A percentile compares a stretch with the other conserved stretches of the same genome.
These are phyloP conservation scores for Lepus europaeus DNA, from an alignment of 2,113 vertebrate genomes.

Conservation along the genomic window DNA sequence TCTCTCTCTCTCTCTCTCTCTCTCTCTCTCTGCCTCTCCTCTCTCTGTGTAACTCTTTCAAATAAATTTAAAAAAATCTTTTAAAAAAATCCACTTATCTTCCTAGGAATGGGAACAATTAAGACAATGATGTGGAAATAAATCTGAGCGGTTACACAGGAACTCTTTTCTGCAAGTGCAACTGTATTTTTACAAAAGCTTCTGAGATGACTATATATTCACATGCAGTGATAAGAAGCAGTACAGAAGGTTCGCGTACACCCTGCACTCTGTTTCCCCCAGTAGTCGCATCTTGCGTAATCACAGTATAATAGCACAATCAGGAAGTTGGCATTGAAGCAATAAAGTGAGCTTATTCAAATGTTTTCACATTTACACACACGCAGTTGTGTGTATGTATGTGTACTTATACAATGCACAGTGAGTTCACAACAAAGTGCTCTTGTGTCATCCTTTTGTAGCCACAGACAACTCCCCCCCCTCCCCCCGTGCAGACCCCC, in stretches of 20 bases:
- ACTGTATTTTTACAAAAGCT: background rate
- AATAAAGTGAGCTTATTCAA: fast-evolving
- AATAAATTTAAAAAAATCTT: too few relatives aligned
- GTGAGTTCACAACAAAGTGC: too few relatives aligned
- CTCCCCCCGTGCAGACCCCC: background rate
- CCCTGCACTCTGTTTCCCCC: too few relatives aligned
- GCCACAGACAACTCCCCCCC: too few relatives aligned
- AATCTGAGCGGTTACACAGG: background rate
- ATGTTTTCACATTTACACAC: background rate
- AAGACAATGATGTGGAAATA: background rate
- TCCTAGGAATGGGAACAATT: background rate
- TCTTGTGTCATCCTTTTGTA: background rate
- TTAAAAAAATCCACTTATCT: background rate
- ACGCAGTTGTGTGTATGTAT: background rate
- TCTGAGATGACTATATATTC: background rate
- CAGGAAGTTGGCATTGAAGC: background rate
- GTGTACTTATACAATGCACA: background rate
- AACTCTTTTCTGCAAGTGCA: background rate
- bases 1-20: too few relatives aligned
- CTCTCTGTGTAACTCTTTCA: too few relatives aligned
- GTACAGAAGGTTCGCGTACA: background rate
- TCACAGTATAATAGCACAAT: too few relatives aligned
- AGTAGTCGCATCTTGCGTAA: too few relatives aligned
- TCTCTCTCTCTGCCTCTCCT: too few relatives aligned
- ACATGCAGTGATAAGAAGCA: background rate